Evolutionary conservation across 2,113 vertebrate genomes (phyloP).

Genomic region (Leiothrix lutea): DNA sequence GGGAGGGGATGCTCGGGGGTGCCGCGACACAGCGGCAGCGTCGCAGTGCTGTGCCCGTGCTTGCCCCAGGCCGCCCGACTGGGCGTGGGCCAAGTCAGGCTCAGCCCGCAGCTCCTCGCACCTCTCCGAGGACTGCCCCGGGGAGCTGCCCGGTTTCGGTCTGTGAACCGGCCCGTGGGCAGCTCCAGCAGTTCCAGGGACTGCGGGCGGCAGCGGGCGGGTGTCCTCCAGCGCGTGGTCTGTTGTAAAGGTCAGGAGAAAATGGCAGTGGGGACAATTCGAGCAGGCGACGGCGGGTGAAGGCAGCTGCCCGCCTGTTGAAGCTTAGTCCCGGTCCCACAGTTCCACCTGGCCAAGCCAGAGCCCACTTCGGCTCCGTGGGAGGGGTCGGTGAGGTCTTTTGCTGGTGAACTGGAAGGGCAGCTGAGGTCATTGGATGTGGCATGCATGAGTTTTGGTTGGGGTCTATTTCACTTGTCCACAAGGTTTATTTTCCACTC

Average conservation of each 20-base stretch:
- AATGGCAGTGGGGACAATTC: background rate
- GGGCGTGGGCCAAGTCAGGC: background rate
- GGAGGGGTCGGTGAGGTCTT: background rate
- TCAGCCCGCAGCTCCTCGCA: background rate
- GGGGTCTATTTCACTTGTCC: background rate
- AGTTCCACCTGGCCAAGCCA: background rate
- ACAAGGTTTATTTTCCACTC: background rate
- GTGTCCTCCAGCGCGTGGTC: background rate
- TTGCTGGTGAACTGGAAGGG: background rate
- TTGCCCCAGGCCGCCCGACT: background rate
- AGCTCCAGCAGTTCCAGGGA: background rate
- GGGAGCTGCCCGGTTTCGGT: background rate
- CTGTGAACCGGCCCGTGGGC: background rate
- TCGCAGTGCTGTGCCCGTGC: background rate
- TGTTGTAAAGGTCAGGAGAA: conserved; percentile 33
- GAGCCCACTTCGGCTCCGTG: background rate
- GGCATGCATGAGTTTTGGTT: background rate
- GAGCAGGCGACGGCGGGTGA: background rate
- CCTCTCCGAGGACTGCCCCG: no score
- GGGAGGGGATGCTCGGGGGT: background rate
- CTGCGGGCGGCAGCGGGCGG: background rate
- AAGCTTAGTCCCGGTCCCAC: background rate
- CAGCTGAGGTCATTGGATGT: background rate
- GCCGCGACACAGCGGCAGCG: background rate
- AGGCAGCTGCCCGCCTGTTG: background rate